Evolutionary conservation across 2,888 invertebrate species (phyloP).

Genomic region (Lepidocyrtinus sp.): DNA sequence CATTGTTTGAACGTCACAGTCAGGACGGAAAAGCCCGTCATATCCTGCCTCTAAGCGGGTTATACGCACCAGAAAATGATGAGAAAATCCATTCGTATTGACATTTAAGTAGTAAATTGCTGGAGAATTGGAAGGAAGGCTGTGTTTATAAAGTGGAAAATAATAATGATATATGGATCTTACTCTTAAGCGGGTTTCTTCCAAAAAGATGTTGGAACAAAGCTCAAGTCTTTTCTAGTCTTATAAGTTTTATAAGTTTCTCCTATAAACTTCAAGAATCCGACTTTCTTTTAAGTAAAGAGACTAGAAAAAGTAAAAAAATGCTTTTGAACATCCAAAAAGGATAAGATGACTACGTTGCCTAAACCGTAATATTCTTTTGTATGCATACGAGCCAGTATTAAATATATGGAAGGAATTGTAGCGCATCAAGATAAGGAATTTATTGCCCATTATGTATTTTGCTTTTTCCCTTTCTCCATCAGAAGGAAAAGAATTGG

Average conservation of each 20-base stretch:
- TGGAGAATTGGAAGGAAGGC: neutral
- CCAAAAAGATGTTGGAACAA: neutral
- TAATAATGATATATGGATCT: slow-evolving; percentile 17
- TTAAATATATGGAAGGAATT: too few species aligned
- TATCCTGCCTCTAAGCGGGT: too few species aligned
- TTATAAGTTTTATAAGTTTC: too few species aligned
- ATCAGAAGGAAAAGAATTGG: neutral
- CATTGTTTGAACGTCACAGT: too few species aligned
- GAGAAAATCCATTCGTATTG: slow-evolving; percentile 27
- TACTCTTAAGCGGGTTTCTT: slow-evolving; percentile 1
- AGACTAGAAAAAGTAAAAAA: neutral
- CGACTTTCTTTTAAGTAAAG: neutral
- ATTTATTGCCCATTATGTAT: slow-evolving; percentile 21
- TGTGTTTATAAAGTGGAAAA: slow-evolving; percentile 16
- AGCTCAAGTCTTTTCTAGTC: slow-evolving; percentile 1
- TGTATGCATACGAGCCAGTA: neutral
- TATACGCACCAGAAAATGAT: too few species aligned
- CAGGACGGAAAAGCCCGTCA: too few species aligned
- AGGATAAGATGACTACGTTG: too few species aligned
- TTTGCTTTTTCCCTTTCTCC: slow-evolving; percentile 4
- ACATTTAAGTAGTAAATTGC: slow-evolving; percentile 18
- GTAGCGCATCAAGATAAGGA: slow-evolving; percentile 19
- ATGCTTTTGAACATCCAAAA: too few species aligned
- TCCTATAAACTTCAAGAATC: slow-evolving; percentile 7
- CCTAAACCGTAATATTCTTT: neutral